Conservation (phyloP, 2,113 vertebrate species). For the Platycercus adscitus region DNA sequence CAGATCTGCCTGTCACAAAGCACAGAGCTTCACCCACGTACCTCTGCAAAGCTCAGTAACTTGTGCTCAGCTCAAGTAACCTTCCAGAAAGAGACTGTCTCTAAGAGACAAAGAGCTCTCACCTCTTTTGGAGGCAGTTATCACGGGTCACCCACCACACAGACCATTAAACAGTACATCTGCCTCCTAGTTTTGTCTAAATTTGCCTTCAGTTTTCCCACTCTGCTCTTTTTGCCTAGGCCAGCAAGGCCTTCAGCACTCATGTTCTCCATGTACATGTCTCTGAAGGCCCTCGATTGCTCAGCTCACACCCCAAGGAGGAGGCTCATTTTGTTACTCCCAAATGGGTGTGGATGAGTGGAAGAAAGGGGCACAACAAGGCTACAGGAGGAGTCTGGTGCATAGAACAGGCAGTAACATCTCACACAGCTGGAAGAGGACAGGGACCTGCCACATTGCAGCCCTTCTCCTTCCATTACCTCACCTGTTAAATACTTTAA, state of each 20-base stretch:
- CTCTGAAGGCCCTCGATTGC: background rate
- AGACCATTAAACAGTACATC: background rate
- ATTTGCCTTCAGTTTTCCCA: background rate
- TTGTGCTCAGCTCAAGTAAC: background rate
- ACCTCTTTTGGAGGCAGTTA: background rate
- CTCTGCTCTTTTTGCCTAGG: background rate
- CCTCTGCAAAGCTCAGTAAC: background rate
- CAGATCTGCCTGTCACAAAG: background rate
- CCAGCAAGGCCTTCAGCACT: background rate
- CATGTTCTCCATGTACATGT: fast-evolving
- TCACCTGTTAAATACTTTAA: slow-evolving; percentile 93
- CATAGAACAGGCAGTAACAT: background rate
- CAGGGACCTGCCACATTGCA: background rate
- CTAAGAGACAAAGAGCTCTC: background rate
- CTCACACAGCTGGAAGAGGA: background rate
- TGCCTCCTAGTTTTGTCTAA: background rate
- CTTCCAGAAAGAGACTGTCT: background rate
- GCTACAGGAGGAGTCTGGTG: background rate
- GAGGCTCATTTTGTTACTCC: background rate
- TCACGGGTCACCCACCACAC: background rate
- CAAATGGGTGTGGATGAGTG: background rate
- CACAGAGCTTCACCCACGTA: background rate
- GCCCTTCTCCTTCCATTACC: background rate
- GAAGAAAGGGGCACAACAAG: background rate
- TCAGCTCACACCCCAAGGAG: background rate